Percentiles rank a stretch among this genome's conserved stretches.
phyloP scores from a whole-genome alignment of 2,797 vertebrate genomes.

The Smutsia temminckii region DNA sequence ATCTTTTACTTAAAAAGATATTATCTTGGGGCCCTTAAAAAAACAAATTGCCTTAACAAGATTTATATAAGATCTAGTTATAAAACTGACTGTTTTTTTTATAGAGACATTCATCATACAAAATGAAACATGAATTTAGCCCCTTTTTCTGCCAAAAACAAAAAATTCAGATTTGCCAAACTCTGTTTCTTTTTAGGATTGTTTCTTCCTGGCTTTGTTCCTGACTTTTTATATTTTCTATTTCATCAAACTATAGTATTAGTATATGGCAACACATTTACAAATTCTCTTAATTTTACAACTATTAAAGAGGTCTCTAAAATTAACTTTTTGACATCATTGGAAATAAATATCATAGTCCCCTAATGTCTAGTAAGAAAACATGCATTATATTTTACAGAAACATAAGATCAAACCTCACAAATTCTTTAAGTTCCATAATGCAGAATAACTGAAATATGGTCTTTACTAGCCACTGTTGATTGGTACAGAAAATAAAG shows the following conservation, averaged over 20 bases:
- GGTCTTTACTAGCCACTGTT: background rate
- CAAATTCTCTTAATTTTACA: background rate
- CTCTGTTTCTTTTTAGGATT: background rate
- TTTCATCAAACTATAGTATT: background rate
- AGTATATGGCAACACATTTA: background rate
- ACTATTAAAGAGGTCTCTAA: background rate
- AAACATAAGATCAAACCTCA: background rate
- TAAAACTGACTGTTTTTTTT: background rate
- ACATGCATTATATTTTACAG: background rate
- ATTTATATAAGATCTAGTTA: background rate
- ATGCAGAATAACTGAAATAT: background rate
- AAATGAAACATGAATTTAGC: background rate
- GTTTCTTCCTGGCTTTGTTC: background rate
- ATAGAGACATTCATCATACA: background rate
- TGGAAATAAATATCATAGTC: background rate
- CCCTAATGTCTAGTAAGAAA: background rate
- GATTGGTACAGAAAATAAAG: slow-evolving; percentile 1
- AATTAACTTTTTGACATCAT: background rate
- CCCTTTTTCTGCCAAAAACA: background rate
- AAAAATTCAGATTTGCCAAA: background rate
- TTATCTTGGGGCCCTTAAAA: background rate
- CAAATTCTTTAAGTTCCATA: background rate
- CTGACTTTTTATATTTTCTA: background rate
- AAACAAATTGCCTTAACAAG: background rate
- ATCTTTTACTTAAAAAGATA: background rate